Evolutionary conservation across 2,888 invertebrate species (phyloP).

Genomic region (Chloroclystis v-ata): DNA sequence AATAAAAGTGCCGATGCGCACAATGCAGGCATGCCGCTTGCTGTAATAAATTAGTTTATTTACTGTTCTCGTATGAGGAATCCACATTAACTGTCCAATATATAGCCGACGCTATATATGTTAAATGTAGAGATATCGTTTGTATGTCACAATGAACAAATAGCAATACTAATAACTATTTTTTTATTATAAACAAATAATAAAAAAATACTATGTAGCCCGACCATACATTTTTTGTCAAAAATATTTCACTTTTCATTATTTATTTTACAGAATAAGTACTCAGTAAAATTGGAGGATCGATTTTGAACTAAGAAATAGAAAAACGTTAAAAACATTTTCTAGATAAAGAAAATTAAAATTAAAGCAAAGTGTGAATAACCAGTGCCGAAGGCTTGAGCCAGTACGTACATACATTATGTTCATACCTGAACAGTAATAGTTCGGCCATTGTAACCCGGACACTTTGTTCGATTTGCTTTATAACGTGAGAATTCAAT

Average conservation of each 20-base stretch:
- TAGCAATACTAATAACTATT: too few species aligned
- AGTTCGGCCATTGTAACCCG: conserved; percentile 44
- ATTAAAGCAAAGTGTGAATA: too few species aligned
- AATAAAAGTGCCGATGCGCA: conserved; percentile 62
- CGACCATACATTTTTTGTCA: too few species aligned
- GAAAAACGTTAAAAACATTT: too few species aligned
- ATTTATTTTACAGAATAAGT: too few species aligned
- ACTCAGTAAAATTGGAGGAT: too few species aligned
- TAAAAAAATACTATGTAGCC: too few species aligned
- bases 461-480: conserved; percentile 32
- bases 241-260: too few species aligned
- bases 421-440: conserved; percentile 45
- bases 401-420: conserved; percentile 20
- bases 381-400: conserved; percentile 15
- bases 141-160: too few species aligned
- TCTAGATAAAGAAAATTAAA: too few species aligned
- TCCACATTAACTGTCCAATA: conserved; percentile 64
- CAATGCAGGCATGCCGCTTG: conserved; percentile 74
- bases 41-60: conserved; percentile 67
- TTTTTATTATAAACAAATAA: too few species aligned
- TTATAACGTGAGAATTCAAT: conserved; percentile 27
- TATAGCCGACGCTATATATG: conserved; percentile 31
- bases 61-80: conserved; percentile 59
- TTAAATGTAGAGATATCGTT: background rate
- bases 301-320: too few species aligned